A percentile compares a stretch with the other conserved stretches of the same genome.
Evolutionary conservation across 2,888 invertebrate species (phyloP).

Genomic region (Chromoteleia sp.): DNA sequence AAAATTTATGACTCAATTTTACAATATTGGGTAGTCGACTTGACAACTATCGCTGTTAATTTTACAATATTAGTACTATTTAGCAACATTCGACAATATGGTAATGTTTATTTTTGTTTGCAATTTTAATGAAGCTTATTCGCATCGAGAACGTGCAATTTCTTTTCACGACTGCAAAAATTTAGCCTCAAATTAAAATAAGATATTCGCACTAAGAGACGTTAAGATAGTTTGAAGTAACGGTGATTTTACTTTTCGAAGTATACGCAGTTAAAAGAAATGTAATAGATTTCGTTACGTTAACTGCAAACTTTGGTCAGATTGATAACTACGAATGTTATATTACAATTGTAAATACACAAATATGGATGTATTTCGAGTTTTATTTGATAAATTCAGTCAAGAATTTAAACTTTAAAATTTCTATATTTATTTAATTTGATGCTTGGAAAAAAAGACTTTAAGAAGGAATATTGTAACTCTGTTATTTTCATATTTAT

Average conservation of each 20-base stretch:
- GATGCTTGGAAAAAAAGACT: no score
- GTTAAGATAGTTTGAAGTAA: constrained; percentile 1
- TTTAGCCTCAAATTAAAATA: neutral
- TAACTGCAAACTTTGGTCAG: no score
- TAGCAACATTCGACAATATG: no score
- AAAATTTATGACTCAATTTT: constrained; percentile 51
- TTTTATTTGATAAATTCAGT: no score
- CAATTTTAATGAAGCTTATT: neutral
- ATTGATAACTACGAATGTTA: no score
- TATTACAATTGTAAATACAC: no score
- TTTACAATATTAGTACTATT: neutral
- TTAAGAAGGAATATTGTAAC: no score
- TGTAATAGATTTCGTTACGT: neutral
- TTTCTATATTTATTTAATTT: no score
- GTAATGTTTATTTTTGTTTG: neutral
- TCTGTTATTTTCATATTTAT: no score
- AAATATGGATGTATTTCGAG: no score
- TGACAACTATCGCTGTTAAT: constrained; percentile 8
- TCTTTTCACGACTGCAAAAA: neutral
- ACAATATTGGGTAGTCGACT: constrained; percentile 15
- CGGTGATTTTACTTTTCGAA: constrained; percentile 3
- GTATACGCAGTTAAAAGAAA: neutral
- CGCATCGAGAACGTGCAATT: neutral
- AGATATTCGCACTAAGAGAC: neutral
- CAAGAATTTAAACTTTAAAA: no score